Evolutionary conservation across 2,113 vertebrate species (phyloP), one percentile per base, ranked within the genome.

Genomic region (Lagopus muta): DNA sequence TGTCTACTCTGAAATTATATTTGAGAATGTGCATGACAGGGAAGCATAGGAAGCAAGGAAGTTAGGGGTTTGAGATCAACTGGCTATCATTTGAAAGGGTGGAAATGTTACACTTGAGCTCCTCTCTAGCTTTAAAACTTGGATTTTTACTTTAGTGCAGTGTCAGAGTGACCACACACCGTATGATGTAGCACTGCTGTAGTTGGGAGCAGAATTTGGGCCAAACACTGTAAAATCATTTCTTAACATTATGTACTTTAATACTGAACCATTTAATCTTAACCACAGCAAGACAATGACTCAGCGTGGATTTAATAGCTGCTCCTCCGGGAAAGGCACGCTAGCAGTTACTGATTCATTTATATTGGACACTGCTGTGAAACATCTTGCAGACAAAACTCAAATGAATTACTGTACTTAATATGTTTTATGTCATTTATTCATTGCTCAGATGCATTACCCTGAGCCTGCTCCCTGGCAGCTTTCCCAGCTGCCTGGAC

Each of bases 351-450:
- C 42, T 22, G 71, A 47, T 84, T 86, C 40, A 54, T 73, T 95
- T 34, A 62, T 54, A 38, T 45, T 52, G 62, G 83, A 55, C 78
- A 60, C 62, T 5, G 10, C 82, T 71, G 87, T 71, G 90, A 83
- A 89, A 80, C 43, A 60, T 86, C 84, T 88, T 88, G 55, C 75
- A 92, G 52, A 80, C 86, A 82, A 94, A 88, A 86, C 62, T 93
- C 18, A 2, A 79, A 47, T 74, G 83, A 95, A 92, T 93, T 89
- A 67, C 71, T 69, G 58, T 71, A 30, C 66, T 90, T 93, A 77
- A 64, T 40, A 73, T 0, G 2, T 78, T 95, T 95, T 83, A 50
- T 92, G 70, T 73, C 78, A 90, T 64, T 94, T 91, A 89, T 86
- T 89, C 80, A 47, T 66, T 55, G 62, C 85, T 82, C 66, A 90